Conservation (phyloP, 2,888 invertebrate genomes). For the Iselma pallidipennis region DNA sequence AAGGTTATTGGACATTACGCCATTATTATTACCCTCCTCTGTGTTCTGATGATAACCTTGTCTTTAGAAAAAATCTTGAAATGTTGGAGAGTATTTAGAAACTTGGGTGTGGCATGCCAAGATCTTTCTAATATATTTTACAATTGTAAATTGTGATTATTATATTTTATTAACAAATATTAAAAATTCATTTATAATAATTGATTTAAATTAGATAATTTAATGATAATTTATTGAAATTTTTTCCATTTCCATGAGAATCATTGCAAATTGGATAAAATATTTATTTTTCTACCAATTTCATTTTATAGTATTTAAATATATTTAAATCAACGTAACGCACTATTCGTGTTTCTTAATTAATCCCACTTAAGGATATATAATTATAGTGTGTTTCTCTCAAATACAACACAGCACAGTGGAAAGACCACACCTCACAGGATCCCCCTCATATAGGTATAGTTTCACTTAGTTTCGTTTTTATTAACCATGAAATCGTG, state of each 20-base stretch:
- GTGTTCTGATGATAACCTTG: conserved; percentile 1
- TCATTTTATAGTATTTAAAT: not conserved
- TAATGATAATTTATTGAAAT: too few species aligned
- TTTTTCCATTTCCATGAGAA: too few species aligned
- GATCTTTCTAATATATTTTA: not conserved
- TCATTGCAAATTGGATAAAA: too few species aligned
- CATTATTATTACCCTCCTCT: not conserved
- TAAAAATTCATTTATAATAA: too few species aligned
- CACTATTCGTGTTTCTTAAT: not conserved
- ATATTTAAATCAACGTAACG: not conserved
- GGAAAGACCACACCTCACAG: not conserved
- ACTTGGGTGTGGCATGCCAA: not conserved
- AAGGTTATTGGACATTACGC: not conserved
- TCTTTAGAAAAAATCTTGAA: conserved; percentile 1
- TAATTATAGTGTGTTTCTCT: not conserved
- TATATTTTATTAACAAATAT: too few species aligned
- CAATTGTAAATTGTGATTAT: not conserved
- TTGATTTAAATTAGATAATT: too few species aligned
- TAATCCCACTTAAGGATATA: not conserved
- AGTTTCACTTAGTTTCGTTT: too few species aligned
- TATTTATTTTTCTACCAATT: too few species aligned
- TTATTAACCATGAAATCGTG: too few species aligned
- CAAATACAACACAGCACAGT: not conserved
- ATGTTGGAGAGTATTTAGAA: not conserved
- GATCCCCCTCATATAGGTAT: too few species aligned